Base-by-base conservation (phyloP, 2,113 vertebrate genomes). In the Apodemus speciosus region DNA sequence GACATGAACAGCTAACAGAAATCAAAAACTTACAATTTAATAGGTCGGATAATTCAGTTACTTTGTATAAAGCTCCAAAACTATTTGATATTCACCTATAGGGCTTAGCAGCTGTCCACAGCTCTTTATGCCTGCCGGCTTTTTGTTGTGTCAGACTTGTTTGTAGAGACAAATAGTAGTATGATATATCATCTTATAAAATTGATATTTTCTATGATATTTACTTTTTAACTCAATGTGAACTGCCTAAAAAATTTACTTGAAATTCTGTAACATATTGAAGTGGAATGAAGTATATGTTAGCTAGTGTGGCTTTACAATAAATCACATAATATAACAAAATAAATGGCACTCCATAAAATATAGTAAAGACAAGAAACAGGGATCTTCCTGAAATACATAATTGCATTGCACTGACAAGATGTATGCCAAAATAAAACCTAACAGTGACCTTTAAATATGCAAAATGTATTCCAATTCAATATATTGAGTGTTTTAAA, bases 201-300 rank as follows among this genome's bases (percentile, higher is more conserved):
- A 91, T 43, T 85, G 79, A 92, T 94, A 90, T 75, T 96, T 96
- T 94, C 72, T 16, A 75, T 80, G 89, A 72, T 91, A 90, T 90
- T 96, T 96, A 25, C 79, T 97, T 97, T 96, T 75, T 53, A 66
- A 92, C 79, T 40, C 81, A 93, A n/a, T 88, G 49, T 76, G 93
- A 96, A 90, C 58, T 76, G 92, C 89, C 71, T 88, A 72, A 91
- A 95, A 96, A 92, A 46, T 86, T 73, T 95, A 88, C 79, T 93
- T 88, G 75, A 95, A 94, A 93, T 96, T 69, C 81, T 91, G 75
- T 76, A 51, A 95, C 60, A 93, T 4, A 25, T 38, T 92, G 13
- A 18, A 79, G 69, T 88, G 89, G 56, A 92, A 93, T 15, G 27
- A 86, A 94, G 97, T 94, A 87, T 25, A 87, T 27, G 66, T 53